phyloP scores from a whole-genome alignment of 2,888 invertebrate species.

The Hecatera dysodea region DNA sequence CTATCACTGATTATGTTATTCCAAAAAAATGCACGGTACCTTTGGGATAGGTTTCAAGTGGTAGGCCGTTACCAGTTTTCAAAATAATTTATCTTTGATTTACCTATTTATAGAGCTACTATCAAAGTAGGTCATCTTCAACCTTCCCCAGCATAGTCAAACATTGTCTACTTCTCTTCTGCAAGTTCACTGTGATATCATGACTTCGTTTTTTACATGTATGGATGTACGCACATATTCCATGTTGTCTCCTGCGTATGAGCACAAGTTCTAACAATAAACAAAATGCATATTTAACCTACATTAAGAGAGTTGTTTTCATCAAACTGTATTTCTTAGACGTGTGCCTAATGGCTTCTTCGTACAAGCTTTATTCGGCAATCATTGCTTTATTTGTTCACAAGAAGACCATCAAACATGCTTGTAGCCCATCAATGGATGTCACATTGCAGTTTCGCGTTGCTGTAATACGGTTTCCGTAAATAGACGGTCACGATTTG shows the following conservation, averaged over 20 bases:
- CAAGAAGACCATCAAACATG: background rate
- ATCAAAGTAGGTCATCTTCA: background rate
- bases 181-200: background rate
- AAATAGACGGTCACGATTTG: constrained; percentile 27
- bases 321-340: constrained; percentile 13
- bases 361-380: constrained; percentile 11
- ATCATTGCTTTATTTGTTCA: constrained; percentile 5
- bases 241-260: background rate
- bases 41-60: too few relatives aligned
- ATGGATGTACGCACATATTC: background rate
- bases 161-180: background rate
- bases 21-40: too few relatives aligned
- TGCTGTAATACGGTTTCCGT: constrained; percentile 15
- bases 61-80: too few relatives aligned
- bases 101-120: too few relatives aligned
- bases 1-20: background rate
- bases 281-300: constrained; percentile 45
- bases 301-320: constrained; percentile 20
- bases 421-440: background rate
- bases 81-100: too few relatives aligned
- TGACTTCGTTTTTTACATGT: constrained; percentile 1
- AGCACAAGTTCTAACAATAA: constrained; percentile 7
- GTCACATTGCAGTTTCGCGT: background rate
- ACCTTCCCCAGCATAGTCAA: background rate
- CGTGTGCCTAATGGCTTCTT: constrained; percentile 15